Percentiles rank a stretch among this genome's conserved stretches.
Evolutionary conservation across 1,140 invertebrate genomes (phyloP).

Genomic region (Lysiphlebus fabarum): DNA sequence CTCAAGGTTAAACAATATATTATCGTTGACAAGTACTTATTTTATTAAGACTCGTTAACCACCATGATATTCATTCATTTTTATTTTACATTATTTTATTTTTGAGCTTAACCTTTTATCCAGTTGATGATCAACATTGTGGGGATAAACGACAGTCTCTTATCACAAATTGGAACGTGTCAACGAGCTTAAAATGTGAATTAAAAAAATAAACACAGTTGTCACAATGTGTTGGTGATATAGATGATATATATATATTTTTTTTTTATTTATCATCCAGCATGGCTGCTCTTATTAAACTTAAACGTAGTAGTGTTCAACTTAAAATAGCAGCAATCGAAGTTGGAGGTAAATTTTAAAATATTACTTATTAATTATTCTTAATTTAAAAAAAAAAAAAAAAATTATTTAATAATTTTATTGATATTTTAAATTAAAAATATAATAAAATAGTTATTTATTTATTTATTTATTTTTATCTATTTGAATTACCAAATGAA

Average conservation of each 20-base stretch:
- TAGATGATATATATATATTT: background rate
- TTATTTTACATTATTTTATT: background rate
- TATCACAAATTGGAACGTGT: too few species aligned
- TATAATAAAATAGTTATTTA: too few species aligned
- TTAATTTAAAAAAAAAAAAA: too few species aligned
- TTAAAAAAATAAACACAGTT: conserved; percentile 17
- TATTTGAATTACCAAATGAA: too few species aligned
- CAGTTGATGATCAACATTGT: too few species aligned
- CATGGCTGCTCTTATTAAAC: conserved; percentile 51
- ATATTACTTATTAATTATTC: background rate
- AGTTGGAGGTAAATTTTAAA: conserved; percentile 51
- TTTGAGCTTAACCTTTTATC: too few species aligned
- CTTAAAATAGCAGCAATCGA: conserved; percentile 58
- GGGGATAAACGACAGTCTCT: too few species aligned
- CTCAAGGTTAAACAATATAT: conserved; percentile 45
- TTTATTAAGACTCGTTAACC: conserved; percentile 56
- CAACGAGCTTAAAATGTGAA: too few species aligned
- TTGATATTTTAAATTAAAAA: too few species aligned
- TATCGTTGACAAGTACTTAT: conserved; percentile 48
- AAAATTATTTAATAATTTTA: too few species aligned
- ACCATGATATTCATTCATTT: conserved; percentile 50
- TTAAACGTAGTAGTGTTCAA: conserved; percentile 60
- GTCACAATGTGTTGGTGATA: conserved; percentile 19
- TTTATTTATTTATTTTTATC: too few species aligned
- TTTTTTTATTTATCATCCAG: conserved; percentile 21